Evolutionary conservation across 2,113 vertebrate genomes (phyloP).

Genomic region (Clupea harengus): DNA sequence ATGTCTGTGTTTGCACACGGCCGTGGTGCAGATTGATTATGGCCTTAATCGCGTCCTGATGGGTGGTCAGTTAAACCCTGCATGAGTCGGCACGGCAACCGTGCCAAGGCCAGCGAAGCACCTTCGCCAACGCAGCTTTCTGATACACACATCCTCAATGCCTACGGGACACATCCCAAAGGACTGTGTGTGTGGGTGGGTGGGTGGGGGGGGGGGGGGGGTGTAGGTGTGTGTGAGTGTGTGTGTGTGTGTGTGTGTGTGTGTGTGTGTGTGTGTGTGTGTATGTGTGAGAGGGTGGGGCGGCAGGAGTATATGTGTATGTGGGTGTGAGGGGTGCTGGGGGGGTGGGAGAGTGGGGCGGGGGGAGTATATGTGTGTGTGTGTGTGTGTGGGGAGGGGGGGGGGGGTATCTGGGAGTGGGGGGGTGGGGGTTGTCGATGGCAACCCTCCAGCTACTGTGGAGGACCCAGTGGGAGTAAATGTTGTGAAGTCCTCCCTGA

Average conservation of each 20-base stretch:
- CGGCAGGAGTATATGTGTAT: not conserved
- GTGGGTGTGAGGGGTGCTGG: not conserved
- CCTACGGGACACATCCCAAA: too few species aligned
- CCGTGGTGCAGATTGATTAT: too few species aligned
- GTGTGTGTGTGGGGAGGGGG: not conserved
- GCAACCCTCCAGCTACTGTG: slow-evolving; percentile 24
- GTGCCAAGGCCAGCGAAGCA: too few species aligned
- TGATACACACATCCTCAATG: too few species aligned
- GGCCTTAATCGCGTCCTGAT: too few species aligned
- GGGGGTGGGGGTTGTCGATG: not conserved
- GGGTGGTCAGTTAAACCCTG: too few species aligned
- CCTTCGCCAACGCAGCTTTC: too few species aligned
- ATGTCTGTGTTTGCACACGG: too few species aligned
- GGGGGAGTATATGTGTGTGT: not conserved
- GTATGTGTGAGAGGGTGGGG: not conserved
- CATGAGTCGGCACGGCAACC: too few species aligned
- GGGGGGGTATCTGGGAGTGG: not conserved
- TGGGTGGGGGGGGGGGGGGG: not conserved
- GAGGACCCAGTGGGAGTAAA: not conserved
- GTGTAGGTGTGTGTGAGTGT: too few species aligned
- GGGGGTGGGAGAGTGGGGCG: too few species aligned
- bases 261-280: not conserved
- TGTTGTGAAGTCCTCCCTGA: slow-evolving; percentile 20
- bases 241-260: not conserved
- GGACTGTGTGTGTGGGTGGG: not conserved